Percentiles rank a stretch among this genome's conserved stretches.
phyloP scores from a whole-genome alignment of 2,797 vertebrate genomes.

The Anableps anableps region DNA sequence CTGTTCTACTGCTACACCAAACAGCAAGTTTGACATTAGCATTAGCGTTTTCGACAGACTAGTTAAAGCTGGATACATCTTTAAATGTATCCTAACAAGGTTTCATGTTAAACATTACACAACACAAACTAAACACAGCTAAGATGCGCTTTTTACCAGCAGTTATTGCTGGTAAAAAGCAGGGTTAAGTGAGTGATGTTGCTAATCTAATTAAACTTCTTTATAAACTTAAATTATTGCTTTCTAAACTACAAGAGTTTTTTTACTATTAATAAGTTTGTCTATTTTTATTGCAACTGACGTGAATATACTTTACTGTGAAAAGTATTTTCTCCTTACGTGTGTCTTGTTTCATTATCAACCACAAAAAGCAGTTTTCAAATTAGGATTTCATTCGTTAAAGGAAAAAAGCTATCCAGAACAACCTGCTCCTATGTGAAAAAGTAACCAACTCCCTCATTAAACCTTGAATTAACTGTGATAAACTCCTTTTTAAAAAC shows the following conservation, averaged over 20 bases:
- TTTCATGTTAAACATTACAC: not conserved
- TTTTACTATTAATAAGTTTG: not conserved
- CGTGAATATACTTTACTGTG: not conserved
- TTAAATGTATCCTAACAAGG: not conserved
- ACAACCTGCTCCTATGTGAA: no score
- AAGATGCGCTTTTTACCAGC: not conserved
- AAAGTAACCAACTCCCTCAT: no score
- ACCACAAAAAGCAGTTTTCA: not conserved
- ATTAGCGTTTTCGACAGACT: not conserved
- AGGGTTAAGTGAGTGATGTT: no score
- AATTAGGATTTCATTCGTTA: not conserved
- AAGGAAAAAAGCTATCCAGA: not conserved
- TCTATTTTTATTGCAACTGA: no score
- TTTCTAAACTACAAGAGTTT: not conserved
- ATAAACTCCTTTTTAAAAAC: no score
- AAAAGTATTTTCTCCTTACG: not conserved
- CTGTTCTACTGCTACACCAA: not conserved
- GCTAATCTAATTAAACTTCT: not conserved
- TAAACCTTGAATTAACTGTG: no score
- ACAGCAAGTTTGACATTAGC: not conserved
- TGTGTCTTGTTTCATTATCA: not conserved
- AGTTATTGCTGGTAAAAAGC: not conserved
- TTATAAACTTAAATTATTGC: not conserved
- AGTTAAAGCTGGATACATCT: not conserved
- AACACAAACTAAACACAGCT: not conserved